Evolutionary conservation across 1,140 invertebrate species (phyloP).

Genomic region (Cydia fagiglandana): DNA sequence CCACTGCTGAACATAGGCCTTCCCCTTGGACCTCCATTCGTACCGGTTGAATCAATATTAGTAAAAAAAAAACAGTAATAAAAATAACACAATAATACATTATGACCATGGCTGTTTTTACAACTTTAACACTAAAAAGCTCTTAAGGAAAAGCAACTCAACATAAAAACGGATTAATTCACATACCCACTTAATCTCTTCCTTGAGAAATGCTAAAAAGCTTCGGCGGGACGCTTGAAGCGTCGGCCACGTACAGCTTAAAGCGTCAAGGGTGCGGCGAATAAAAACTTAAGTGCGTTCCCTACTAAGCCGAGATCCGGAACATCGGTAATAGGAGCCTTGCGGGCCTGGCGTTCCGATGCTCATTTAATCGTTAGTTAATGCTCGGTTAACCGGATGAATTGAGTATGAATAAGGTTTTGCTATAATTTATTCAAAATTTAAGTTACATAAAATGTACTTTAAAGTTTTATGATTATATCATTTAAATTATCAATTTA

Average conservation of each 20-base stretch:
- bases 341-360: background rate
- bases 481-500: too few relatives aligned
- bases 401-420: too few relatives aligned
- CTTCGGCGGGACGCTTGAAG: background rate
- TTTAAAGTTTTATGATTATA: too few relatives aligned
- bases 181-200: background rate
- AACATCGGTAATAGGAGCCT: conserved; percentile 51
- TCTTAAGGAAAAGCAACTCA: background rate
- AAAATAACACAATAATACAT: too few relatives aligned
- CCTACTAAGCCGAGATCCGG: conserved; percentile 51
- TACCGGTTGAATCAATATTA: too few relatives aligned
- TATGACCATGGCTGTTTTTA: too few relatives aligned
- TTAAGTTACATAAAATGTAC: too few relatives aligned
- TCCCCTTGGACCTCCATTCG: too few relatives aligned
- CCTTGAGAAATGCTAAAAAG: conserved; percentile 13
- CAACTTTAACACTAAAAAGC: too few relatives aligned
- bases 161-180: background rate
- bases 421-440: too few relatives aligned
- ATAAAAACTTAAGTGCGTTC: conserved; percentile 63
- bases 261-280: conserved; percentile 39
- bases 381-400: conserved; percentile 9
- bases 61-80: too few relatives aligned
- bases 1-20: too few relatives aligned
- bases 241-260: conserved; percentile 45
- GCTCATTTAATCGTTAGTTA: background rate